Conservation (phyloP, 2,888 invertebrate species). For the Lasioglossum vierecki region DNA sequence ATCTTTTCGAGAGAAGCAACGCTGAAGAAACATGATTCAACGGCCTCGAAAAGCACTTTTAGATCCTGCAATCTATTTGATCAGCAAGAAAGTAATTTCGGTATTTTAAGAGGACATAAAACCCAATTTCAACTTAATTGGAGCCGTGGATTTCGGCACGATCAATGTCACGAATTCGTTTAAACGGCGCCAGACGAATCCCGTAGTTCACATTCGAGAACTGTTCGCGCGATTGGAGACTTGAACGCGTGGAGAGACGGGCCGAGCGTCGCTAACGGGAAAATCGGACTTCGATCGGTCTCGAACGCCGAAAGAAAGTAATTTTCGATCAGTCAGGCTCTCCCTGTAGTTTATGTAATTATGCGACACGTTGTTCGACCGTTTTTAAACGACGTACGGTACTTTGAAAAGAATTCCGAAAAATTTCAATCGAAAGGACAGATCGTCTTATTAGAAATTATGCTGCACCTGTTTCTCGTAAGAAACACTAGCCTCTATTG, state of each 20-base stretch:
- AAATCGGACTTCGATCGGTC: background rate
- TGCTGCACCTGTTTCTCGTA: no score
- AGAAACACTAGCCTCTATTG: no score
- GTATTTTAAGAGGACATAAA: no score
- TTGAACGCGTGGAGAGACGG: background rate
- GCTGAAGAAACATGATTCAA: background rate
- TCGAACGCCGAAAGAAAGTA: constrained; percentile 25
- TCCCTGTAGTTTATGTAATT: constrained; percentile 17
- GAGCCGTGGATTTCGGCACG: background rate
- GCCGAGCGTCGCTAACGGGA: background rate
- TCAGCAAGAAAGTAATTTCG: no score
- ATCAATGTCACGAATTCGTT: background rate
- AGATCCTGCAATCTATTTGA: no score
- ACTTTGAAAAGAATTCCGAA: background rate
- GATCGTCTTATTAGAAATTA: no score
- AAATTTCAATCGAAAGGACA: background rate
- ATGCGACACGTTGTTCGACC: background rate
- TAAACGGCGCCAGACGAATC: background rate
- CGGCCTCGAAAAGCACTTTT: no score
- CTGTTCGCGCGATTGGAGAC: background rate
- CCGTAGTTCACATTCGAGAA: background rate
- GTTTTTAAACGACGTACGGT: background rate
- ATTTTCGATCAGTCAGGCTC: background rate
- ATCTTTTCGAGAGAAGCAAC: background rate
- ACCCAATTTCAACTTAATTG: background rate